Evolutionary conservation across 2,888 invertebrate genomes (phyloP).

Genomic region (Stegana nigrithorax): DNA sequence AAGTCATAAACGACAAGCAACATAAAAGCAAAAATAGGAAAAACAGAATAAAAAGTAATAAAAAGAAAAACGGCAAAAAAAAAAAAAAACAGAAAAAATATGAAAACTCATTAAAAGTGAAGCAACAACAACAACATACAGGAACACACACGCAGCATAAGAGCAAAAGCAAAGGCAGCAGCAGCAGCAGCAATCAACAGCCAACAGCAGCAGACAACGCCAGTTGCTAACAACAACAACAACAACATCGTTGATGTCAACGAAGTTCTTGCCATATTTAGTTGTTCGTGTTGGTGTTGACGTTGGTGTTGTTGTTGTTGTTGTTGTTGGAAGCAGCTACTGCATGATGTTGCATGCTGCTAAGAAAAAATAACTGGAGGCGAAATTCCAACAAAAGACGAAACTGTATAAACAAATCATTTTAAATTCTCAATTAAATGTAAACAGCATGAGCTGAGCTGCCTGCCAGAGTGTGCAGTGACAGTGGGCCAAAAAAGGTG

Average conservation of each 20-base stretch:
- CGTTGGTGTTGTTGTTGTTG: background rate
- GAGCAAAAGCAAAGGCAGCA: background rate
- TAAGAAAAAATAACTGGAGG: slow-evolving; percentile 43
- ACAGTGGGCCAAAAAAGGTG: slow-evolving; percentile 43
- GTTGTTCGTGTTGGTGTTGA: background rate
- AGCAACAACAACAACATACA: slow-evolving; percentile 31
- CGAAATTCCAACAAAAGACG: slow-evolving; percentile 53
- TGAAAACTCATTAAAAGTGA: slow-evolving; percentile 55
- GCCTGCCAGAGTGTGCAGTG: slow-evolving; percentile 7
- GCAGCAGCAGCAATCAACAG: slow-evolving; percentile 42
- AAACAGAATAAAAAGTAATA: slow-evolving; percentile 16
- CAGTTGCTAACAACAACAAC: background rate
- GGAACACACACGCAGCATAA: slow-evolving; percentile 20
- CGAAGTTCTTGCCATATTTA: background rate
- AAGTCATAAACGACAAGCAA: background rate
- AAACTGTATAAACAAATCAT: slow-evolving; percentile 56
- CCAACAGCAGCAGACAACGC: slow-evolving; percentile 31
- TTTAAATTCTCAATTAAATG: slow-evolving; percentile 64
- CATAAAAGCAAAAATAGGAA: slow-evolving; percentile 21
- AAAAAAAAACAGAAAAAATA: slow-evolving; percentile 27
- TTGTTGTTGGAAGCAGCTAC: background rate
- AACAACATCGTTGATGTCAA: background rate
- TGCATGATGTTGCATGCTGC: too few relatives aligned
- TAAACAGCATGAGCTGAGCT: slow-evolving; percentile 31
- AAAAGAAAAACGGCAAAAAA: background rate